phyloP scores from a whole-genome alignment of 2,113 vertebrate genomes.

The Melanostigma gelatinosum region DNA sequence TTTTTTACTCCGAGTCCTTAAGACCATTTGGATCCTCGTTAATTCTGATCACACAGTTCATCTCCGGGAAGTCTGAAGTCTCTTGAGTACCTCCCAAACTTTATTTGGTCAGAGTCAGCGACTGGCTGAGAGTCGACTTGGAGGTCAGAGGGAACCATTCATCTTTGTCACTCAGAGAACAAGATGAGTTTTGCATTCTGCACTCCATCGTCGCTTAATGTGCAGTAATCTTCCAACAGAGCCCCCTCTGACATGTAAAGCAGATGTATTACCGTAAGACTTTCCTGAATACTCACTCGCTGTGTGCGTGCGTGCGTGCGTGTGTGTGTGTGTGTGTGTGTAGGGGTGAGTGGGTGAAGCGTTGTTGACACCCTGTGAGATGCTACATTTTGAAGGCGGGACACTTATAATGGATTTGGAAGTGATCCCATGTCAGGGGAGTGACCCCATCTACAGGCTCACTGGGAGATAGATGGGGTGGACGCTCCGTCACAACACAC shows the following conservation, averaged over 20 bases:
- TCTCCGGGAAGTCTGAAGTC: constrained; percentile 45
- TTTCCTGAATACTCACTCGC: constrained; percentile 1
- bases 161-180: constrained; percentile 64
- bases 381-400: constrained; percentile 55
- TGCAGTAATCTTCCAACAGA: constrained; percentile 29
- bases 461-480: constrained; percentile 18
- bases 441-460: constrained; percentile 12
- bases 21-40: constrained; percentile 64
- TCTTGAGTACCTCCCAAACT: constrained; percentile 54
- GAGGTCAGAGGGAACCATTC: constrained; percentile 64
- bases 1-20: constrained; percentile 36
- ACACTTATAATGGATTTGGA: constrained; percentile 50
- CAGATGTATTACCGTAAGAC: constrained; percentile 15
- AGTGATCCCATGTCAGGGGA: constrained; percentile 41
- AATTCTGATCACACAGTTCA: constrained; percentile 66
- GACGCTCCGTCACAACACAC: constrained; percentile 38
- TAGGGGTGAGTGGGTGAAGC: too few species aligned
- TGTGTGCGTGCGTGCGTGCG: not conserved
- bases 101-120: constrained; percentile 53
- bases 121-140: constrained; percentile 47
- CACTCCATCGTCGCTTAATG: constrained; percentile 41
- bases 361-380: constrained; percentile 28
- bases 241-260: constrained; percentile 14
- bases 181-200: constrained; percentile 38
- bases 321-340: not conserved